Evolutionary conservation across 2,888 invertebrate species (phyloP), one percentile per base, ranked within the genome.

Genomic region (Andrena haemorrhoa): DNA sequence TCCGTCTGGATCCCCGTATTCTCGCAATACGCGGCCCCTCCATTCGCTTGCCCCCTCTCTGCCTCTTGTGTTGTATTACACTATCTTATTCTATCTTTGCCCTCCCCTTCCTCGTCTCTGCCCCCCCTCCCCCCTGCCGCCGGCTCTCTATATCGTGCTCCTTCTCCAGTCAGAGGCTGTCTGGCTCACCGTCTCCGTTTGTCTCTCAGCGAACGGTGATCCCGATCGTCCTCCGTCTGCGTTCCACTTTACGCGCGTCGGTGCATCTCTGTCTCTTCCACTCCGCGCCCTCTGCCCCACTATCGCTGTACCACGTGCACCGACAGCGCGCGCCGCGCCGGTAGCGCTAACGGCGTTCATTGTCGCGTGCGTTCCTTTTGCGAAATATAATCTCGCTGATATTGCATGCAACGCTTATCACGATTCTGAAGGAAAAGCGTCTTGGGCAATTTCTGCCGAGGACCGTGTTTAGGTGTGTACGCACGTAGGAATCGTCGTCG

Each of bases 331-430:
- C 16, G 12, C 49, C 56, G 64, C 58, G 58, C 51, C 66, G 33
- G 29, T 35, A 70, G 26, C 49, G 49, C n/a, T 35, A n/a, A 8
- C 68, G 20, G 20, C 35, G 26, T 31, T 66, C 77, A 2, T 20
- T 66, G 78, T 84, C 85, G 79, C 85, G 76, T 85, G 85, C 79
- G 41, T 81, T 61, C n/a, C 68, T 61, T 16, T 23, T n/a, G 35
- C 75, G 66, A 66, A 53, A 72, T 53, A 60, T 75, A n/a, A n/a
- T 75, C 70, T 29, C 26, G 47, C 41, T n/a, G 61, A 71, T 35
- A 60, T 12, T 23, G n/a, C 47, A 26, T 12, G 23, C 33, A 23
- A 56, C 26, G 64, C 12, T 75, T 69, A 72, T 72, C 75, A 56
- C 31, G 63, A 58, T 26, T 56, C 71, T 2, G 3, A 49, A 6